phyloP scores from a whole-genome alignment of 2,888 invertebrate genomes.

The Nemoura dubitans region DNA sequence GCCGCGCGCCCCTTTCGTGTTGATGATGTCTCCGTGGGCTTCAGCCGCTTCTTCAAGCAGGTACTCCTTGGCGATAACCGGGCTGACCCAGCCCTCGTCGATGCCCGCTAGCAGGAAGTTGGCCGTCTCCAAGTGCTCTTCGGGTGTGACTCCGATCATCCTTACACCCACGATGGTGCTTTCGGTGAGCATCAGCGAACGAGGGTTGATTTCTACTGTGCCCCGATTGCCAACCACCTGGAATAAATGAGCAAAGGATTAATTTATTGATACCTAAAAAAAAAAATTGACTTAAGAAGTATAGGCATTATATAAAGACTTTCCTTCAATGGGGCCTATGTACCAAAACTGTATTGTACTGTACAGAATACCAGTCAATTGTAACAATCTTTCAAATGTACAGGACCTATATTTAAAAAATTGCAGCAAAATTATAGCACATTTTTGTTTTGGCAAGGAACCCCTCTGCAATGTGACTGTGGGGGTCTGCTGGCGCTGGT shows the following conservation, averaged over 20 bases:
- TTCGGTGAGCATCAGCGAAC: constrained; percentile 59
- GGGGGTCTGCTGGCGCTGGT: no score
- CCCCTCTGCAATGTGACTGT: no score
- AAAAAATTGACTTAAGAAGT: no score
- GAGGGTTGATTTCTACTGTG: constrained; percentile 58
- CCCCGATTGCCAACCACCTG: constrained; percentile 62
- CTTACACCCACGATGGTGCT: constrained; percentile 58
- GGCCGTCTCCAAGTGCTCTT: constrained; percentile 58
- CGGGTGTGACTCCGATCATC: constrained; percentile 56
- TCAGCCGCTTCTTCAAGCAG: constrained; percentile 57
- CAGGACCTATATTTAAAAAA: no score
- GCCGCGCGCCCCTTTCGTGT: constrained; percentile 55
- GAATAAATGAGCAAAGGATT: background rate
- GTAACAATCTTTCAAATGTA: no score
- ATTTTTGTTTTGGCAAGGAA: no score
- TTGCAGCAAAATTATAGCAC: no score
- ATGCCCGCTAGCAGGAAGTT: constrained; percentile 59
- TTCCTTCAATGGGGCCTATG: no score
- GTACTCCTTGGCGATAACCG: constrained; percentile 60
- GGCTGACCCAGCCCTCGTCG: constrained; percentile 59
- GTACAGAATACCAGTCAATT: no score
- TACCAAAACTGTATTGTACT: no score
- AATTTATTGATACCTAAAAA: background rate
- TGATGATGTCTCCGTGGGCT: constrained; percentile 61
- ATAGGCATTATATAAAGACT: no score